Evolutionary conservation across 2,797 vertebrate genomes (phyloP).

Genomic region (Poeciliopsis infans): DNA sequence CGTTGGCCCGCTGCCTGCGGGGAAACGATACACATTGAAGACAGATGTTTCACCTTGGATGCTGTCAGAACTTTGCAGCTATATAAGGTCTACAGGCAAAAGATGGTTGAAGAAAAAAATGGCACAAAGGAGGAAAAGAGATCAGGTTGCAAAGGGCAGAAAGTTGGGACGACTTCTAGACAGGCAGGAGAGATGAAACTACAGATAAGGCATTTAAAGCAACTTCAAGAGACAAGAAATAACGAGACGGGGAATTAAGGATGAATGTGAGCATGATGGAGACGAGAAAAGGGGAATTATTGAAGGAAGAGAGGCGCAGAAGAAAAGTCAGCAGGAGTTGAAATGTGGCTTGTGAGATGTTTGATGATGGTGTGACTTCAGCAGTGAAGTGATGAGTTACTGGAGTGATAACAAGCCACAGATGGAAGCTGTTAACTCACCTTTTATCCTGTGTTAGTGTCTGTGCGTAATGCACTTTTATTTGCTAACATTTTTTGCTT

Average conservation of each 20-base stretch:
- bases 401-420: conserved; percentile 67
- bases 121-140: conserved; percentile 14
- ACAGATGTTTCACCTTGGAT: conserved; percentile 64
- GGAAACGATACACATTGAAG: conserved; percentile 59
- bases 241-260: conserved; percentile 27
- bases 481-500: conserved; percentile 31
- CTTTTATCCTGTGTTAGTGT: conserved; percentile 35
- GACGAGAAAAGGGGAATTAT: conserved; percentile 22
- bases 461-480: conserved; percentile 26
- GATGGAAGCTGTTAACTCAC: conserved; percentile 64
- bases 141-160: conserved; percentile 23
- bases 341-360: conserved; percentile 43
- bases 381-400: conserved; percentile 50
- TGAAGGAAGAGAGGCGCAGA: conserved; percentile 35
- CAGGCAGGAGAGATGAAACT: conserved; percentile 36
- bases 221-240: conserved; percentile 21
- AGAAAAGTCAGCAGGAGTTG: conserved; percentile 42
- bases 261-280: conserved; percentile 27
- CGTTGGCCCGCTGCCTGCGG: conserved; percentile 27
- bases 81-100: conserved; percentile 10
- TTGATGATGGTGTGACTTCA: conserved; percentile 53
- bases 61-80: conserved; percentile 14
- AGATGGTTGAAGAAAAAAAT: conserved; percentile 10
- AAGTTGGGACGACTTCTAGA: conserved; percentile 37
- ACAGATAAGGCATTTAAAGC: conserved; percentile 31